Percentiles rank a stretch among this genome's conserved stretches.
Conservation (phyloP, 1,140 invertebrate genomes). For the Physella acuta region DNA sequence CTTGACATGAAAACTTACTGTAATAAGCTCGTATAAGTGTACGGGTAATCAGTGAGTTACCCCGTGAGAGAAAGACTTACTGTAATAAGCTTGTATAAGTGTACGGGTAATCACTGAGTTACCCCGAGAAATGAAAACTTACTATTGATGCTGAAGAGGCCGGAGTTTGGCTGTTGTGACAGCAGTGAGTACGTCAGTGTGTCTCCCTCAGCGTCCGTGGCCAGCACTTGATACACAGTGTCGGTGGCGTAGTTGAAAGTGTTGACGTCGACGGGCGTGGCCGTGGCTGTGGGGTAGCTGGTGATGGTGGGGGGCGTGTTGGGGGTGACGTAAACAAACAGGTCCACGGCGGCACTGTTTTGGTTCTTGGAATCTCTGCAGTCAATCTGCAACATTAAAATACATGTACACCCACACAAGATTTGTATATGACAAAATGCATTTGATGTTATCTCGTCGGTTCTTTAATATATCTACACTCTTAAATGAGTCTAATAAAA, state of each 20-base stretch:
- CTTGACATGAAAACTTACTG: too few relatives aligned
- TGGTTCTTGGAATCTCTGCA: background rate
- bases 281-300: background rate
- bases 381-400: background rate
- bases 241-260: slow-evolving; percentile 1
- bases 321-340: slow-evolving; percentile 1
- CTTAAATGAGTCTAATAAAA: background rate
- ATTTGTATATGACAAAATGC: background rate
- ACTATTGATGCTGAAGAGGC: background rate
- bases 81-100: too few relatives aligned
- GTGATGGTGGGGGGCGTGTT: background rate
- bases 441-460: background rate
- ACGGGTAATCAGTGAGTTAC: too few relatives aligned
- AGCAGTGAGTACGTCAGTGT: background rate
- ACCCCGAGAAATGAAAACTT: background rate
- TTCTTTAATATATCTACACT: background rate
- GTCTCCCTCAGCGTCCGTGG: background rate
- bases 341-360: background rate
- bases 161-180: background rate
- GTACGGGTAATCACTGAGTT: too few relatives aligned
- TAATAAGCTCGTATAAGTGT: too few relatives aligned
- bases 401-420: background rate
- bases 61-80: too few relatives aligned
- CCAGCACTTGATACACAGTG: background rate
- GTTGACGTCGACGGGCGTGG: background rate